Percentiles rank a stretch among this genome's conserved stretches.
These are phyloP conservation scores for Drosophila rhopaloa DNA, from an alignment of 1,140 invertebrate species.

Conservation along the genomic window DNA sequence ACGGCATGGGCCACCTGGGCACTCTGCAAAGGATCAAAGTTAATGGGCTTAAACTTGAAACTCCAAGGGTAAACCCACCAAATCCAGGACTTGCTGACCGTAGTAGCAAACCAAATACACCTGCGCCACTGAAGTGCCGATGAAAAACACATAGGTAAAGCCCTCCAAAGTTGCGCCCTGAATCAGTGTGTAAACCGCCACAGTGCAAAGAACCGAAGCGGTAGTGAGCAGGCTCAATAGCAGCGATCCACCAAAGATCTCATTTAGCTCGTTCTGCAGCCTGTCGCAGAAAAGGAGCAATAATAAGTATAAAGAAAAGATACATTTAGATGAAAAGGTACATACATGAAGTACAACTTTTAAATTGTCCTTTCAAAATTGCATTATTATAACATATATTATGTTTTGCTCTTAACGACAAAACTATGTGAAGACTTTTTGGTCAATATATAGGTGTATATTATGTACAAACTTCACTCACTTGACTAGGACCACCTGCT, in stretches of 20 bases:
- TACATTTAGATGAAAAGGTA: no score
- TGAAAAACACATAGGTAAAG: conserved; percentile 43
- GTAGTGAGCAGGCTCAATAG: conserved; percentile 55
- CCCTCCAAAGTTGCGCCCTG: conserved; percentile 53
- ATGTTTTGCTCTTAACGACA: no score
- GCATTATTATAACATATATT: no score
- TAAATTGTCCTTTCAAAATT: no score
- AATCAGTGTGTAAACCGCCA: conserved; percentile 42
- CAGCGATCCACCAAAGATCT: conserved; percentile 43
- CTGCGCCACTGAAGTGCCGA: conserved; percentile 39
- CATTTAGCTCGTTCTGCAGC: conserved; percentile 43
- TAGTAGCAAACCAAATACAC: conserved; percentile 60
- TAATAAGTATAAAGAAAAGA: background rate
- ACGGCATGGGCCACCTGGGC: conserved; percentile 30
- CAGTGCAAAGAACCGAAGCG: conserved; percentile 47
- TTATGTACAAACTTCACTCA: conserved; percentile 16
- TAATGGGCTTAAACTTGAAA: no score
- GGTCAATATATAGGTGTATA: no score
- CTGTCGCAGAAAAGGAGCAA: background rate
- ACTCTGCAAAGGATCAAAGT: conserved; percentile 18
- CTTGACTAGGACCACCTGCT: conserved; percentile 46
- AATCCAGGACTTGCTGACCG: conserved; percentile 45
- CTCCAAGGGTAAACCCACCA: conserved; percentile 3
- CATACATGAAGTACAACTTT: no score
- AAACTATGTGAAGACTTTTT: no score